Evolutionary conservation across 1,140 invertebrate species (phyloP).

Genomic region (Drosophila nigromelanica): DNA sequence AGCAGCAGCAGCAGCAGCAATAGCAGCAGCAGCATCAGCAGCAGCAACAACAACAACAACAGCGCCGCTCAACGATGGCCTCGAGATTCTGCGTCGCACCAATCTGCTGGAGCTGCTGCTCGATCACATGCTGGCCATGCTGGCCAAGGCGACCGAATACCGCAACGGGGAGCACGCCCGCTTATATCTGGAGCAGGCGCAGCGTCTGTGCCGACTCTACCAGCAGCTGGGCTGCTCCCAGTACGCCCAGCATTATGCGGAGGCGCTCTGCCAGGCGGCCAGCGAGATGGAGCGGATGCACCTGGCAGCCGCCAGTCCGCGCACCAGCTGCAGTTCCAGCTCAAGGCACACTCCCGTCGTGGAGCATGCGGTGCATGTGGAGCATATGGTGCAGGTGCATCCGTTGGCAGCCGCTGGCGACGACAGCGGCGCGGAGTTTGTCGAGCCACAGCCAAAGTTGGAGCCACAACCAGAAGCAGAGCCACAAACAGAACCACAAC

Average conservation of each 20-base stretch:
- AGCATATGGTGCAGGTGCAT: constrained; percentile 60
- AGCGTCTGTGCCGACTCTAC: constrained; percentile 87
- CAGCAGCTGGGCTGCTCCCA: constrained; percentile 85
- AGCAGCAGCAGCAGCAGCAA: background rate
- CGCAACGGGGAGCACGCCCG: constrained; percentile 86
- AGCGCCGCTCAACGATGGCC: constrained; percentile 71
- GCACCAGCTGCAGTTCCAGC: background rate
- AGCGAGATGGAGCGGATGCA: constrained; percentile 27
- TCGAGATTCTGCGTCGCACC: constrained; percentile 85
- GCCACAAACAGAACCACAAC: background rate
- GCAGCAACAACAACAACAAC: background rate
- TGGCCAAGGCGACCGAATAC: constrained; percentile 48
- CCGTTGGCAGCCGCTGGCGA: background rate
- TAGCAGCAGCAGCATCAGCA: constrained; percentile 58
- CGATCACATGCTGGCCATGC: constrained; percentile 66
- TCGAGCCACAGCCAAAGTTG: no score
- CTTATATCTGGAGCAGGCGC: constrained; percentile 88
- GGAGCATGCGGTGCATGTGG: no score
- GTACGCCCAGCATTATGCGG: constrained; percentile 84
- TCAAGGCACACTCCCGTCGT: background rate
- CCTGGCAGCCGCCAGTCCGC: constrained; percentile 14
- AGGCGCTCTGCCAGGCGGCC: constrained; percentile 84
- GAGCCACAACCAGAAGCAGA: no score
- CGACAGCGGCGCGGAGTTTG: background rate
- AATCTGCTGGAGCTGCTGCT: constrained; percentile 87